A percentile compares a stretch with the other conserved stretches of the same genome.
Conservation (phyloP, 64 coral and sea anemone genomes). For the Dendrophyllia cribrosa region DNA sequence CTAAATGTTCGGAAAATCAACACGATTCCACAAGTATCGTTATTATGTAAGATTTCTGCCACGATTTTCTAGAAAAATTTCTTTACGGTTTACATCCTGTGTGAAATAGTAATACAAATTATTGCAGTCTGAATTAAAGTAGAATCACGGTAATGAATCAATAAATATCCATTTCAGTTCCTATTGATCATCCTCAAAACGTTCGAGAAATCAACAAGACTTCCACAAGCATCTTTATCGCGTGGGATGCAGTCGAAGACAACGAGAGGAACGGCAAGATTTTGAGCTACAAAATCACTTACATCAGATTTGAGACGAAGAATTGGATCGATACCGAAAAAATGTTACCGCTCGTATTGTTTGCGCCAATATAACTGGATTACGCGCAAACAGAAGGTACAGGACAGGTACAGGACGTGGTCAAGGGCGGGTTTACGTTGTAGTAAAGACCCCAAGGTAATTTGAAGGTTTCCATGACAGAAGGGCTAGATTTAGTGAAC, state of each 20-base stretch:
- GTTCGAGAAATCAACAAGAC: not conserved
- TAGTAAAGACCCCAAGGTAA: not conserved
- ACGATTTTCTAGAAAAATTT: too few relatives aligned
- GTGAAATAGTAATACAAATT: too few relatives aligned
- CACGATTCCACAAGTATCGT: too few relatives aligned
- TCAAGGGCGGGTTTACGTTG: not conserved
- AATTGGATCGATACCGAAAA: too few relatives aligned
- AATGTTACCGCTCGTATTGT: not conserved
- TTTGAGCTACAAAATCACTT: not conserved
- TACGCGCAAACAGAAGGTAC: not conserved
- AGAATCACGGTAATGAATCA: too few relatives aligned
- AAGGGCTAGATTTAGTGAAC: too few relatives aligned
- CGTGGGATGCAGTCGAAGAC: not conserved
- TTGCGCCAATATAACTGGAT: not conserved
- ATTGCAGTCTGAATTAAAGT: too few relatives aligned
- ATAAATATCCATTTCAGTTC: not conserved
- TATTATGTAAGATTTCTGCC: too few relatives aligned
- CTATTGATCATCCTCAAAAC: not conserved
- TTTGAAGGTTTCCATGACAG: too few relatives aligned
- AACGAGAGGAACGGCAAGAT: not conserved
- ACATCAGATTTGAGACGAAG: not conserved
- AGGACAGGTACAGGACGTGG: too few relatives aligned
- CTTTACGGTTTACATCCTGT: too few relatives aligned
- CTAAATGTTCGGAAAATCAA: too few relatives aligned
- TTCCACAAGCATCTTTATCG: not conserved